A percentile compares a stretch with the other conserved stretches of the same genome.
phyloP scores from a whole-genome alignment of 2,113 vertebrate genomes.

The Paradoxurus hermaphroditus region DNA sequence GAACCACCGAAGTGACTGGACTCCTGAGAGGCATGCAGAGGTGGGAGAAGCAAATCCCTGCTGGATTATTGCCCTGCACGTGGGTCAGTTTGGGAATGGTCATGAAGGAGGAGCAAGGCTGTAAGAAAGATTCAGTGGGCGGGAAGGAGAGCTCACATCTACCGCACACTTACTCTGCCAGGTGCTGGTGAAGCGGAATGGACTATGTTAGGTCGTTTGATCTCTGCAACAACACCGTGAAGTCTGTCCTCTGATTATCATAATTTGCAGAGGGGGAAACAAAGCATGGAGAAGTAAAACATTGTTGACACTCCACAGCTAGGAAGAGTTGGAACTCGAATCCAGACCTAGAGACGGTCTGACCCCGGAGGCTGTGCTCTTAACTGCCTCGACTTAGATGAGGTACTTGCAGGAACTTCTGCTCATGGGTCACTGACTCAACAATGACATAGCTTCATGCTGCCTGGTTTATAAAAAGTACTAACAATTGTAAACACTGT shows the following conservation, averaged over 20 bases:
- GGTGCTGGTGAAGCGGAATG: background rate
- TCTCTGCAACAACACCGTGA: background rate
- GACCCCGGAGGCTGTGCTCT: background rate
- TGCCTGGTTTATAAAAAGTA: slow-evolving; percentile 30
- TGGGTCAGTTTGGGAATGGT: background rate
- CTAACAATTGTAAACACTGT: slow-evolving; percentile 31
- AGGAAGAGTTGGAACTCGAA: background rate
- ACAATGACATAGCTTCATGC: slow-evolving; percentile 31
- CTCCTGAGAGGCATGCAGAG: background rate
- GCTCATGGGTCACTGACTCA: background rate
- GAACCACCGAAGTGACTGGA: background rate
- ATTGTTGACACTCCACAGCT: background rate
- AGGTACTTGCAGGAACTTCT: background rate
- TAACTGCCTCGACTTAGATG: background rate
- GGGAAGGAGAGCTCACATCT: background rate
- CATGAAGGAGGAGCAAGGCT: background rate
- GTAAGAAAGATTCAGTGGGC: background rate
- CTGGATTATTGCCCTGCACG: too few species aligned
- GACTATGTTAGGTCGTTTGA: background rate
- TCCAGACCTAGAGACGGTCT: background rate
- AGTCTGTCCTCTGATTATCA: background rate
- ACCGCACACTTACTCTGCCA: background rate
- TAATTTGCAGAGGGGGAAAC: background rate
- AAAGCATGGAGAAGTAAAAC: background rate
- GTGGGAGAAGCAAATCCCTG: background rate